These are phyloP conservation scores for Cydia fagiglandana DNA, from an alignment of 1,140 invertebrate genomes.

Conservation along the genomic window DNA sequence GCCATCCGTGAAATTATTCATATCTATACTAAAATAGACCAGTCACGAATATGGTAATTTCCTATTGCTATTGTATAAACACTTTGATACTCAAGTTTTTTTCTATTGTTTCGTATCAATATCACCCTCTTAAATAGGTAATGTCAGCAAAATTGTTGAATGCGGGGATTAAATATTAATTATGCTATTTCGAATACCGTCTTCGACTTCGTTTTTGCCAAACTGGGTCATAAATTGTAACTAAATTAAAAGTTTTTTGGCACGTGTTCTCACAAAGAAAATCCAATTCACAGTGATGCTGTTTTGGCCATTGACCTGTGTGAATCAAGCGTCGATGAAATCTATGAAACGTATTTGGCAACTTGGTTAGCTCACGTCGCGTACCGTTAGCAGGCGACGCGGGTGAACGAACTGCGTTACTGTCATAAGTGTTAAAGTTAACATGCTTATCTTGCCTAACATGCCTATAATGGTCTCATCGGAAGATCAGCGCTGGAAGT, in stretches of 20 bases:
- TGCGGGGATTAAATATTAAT: neutral
- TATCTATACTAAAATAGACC: neutral
- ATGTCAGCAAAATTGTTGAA: no score
- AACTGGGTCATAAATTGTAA: neutral
- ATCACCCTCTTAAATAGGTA: no score
- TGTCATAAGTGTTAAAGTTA: conserved; percentile 5
- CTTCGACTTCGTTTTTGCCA: neutral
- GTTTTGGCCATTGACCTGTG: neutral
- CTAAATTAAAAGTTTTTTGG: neutral
- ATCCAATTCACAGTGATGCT: neutral
- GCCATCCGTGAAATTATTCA: conserved; percentile 3
- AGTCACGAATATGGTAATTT: neutral
- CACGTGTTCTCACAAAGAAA: neutral
- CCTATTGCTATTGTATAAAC: neutral
- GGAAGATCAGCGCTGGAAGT: no score
- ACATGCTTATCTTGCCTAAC: conserved; percentile 3
- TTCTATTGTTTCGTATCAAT: neutral
- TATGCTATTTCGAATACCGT: neutral
- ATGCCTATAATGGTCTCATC: no score
- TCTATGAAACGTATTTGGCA: conserved; percentile 12
- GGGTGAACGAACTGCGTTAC: conserved; percentile 9
- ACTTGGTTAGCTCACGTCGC: neutral
- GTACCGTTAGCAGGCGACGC: conserved; percentile 11
- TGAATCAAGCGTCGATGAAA: neutral
- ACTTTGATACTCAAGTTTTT: neutral